Conservation (phyloP, 37 sponge, comb jelly and placozoan genomes). For the Chondrosia reniformis region DNA sequence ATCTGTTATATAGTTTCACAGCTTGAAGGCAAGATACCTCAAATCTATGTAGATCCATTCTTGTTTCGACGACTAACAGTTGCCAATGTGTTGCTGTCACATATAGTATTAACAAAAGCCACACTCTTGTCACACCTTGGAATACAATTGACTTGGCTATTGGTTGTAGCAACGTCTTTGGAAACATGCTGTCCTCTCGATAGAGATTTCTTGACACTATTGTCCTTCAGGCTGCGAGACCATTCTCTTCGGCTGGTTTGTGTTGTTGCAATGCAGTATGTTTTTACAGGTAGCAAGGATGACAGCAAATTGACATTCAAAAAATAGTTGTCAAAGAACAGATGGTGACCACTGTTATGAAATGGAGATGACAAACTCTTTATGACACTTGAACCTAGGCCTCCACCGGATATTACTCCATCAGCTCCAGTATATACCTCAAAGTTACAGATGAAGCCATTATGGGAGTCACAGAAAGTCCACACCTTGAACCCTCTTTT, state of each 20-base stretch:
- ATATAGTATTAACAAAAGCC: not conserved
- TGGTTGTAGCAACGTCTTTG: too few relatives aligned
- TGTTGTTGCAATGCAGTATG: not conserved
- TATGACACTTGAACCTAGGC: not conserved
- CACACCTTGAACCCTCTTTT: conserved; percentile 3
- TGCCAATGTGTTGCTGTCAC: not conserved
- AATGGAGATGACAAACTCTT: not conserved
- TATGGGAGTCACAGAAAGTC: not conserved
- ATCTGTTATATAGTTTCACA: conserved; percentile 10
- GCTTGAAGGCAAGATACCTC: conserved; percentile 23
- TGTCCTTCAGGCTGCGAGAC: conserved; percentile 10
- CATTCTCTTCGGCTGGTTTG: not conserved
- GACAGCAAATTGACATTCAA: not conserved
- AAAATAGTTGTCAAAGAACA: conserved; percentile 3
- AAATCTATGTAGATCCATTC: conserved; percentile 29
- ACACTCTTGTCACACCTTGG: conserved; percentile 26
- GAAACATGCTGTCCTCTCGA: not conserved
- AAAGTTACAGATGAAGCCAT: conserved; percentile 3
- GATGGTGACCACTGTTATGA: not conserved
- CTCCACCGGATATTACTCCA: not conserved
- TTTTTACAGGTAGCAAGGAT: not conserved
- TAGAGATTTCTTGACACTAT: not conserved
- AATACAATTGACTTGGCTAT: too few relatives aligned
- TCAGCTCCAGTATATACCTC: conserved; percentile 1
- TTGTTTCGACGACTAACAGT: conserved; percentile 9